phyloP scores from a whole-genome alignment of 1,140 invertebrate genomes.

The Drosophila orena region DNA sequence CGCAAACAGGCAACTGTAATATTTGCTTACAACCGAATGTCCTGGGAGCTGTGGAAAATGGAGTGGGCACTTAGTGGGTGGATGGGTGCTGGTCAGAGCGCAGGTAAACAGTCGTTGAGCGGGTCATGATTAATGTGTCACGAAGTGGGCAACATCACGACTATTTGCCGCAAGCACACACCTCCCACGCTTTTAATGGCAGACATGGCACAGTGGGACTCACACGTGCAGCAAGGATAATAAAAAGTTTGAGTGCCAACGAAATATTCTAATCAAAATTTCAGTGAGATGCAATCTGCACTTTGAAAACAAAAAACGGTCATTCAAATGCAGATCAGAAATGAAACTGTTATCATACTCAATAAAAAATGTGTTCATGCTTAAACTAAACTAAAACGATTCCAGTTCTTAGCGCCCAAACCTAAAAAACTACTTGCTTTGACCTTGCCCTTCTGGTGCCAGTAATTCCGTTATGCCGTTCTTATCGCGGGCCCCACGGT shows the following conservation, averaged over 20 bases:
- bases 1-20: slow-evolving; percentile 64
- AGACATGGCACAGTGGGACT: slow-evolving; percentile 60
- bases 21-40: slow-evolving; percentile 75
- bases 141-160: slow-evolving; percentile 64
- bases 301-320: background rate
- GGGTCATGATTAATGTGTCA: slow-evolving; percentile 82
- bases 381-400: no score
- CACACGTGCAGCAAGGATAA: no score
- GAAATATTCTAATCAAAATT: background rate
- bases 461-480: slow-evolving; percentile 3
- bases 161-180: slow-evolving; percentile 39
- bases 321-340: no score
- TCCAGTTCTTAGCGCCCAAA: background rate
- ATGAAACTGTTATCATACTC: no score
- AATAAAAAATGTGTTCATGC: no score
- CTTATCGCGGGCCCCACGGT: slow-evolving; percentile 28
- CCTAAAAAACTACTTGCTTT: background rate
- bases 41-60: slow-evolving; percentile 37
- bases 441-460: slow-evolving; percentile 22
- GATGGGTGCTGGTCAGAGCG: slow-evolving; percentile 27
- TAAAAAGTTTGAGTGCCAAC: background rate
- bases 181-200: slow-evolving; percentile 22
- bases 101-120: slow-evolving; percentile 78
- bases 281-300: background rate
- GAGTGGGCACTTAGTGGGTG: background rate